These are phyloP conservation scores for Drosophila monieri DNA, from an alignment of 2,888 invertebrate genomes.

Conservation along the genomic window DNA sequence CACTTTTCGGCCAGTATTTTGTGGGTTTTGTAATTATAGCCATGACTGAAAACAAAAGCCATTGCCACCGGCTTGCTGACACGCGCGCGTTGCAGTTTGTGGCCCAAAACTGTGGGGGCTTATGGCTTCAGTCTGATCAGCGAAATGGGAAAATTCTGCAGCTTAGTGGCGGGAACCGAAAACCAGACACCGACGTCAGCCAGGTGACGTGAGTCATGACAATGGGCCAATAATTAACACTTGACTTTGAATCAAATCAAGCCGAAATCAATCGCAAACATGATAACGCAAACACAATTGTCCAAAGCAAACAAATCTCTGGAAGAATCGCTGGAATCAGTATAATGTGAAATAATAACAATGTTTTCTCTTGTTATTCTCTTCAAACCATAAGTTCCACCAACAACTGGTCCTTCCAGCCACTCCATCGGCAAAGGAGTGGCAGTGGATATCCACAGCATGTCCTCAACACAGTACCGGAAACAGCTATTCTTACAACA, in stretches of 20 bases:
- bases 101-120: neutral
- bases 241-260: slow-evolving; percentile 68
- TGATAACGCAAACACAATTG: slow-evolving; percentile 58
- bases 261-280: slow-evolving; percentile 63
- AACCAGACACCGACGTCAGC: slow-evolving; percentile 55
- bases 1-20: slow-evolving; percentile 39
- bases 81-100: slow-evolving; percentile 52
- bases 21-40: slow-evolving; percentile 55
- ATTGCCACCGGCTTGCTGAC: slow-evolving; percentile 54
- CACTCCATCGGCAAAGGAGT: slow-evolving; percentile 69
- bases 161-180: slow-evolving; percentile 47
- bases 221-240: slow-evolving; percentile 67
- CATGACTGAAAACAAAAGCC: slow-evolving; percentile 62
- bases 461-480: slow-evolving; percentile 70
- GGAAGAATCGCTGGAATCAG: slow-evolving; percentile 26
- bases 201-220: slow-evolving; percentile 55
- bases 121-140: slow-evolving; percentile 13
- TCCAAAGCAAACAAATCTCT: slow-evolving; percentile 35
- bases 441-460: slow-evolving; percentile 59
- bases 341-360: slow-evolving; percentile 48
- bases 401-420: slow-evolving; percentile 79
- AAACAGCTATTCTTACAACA: slow-evolving; percentile 64
- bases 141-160: slow-evolving; percentile 57
- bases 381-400: slow-evolving; percentile 51
- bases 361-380: slow-evolving; percentile 37